Conservation (phyloP, 2,113 vertebrate species). For the Rhinichthys klamathensis region DNA sequence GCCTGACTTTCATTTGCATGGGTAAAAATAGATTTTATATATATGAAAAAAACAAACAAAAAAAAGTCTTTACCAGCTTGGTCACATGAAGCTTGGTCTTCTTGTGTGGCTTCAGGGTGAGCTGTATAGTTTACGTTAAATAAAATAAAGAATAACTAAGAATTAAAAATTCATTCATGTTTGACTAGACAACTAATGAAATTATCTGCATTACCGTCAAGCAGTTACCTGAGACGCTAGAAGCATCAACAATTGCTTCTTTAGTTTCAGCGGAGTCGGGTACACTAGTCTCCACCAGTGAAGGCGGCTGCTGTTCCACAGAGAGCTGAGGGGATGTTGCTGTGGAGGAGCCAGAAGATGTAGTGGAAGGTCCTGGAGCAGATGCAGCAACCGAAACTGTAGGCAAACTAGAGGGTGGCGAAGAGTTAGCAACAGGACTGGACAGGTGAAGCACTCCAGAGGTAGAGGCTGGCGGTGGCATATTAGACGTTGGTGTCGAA, state of each 20-base stretch:
- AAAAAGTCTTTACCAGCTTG: slow-evolving; percentile 66
- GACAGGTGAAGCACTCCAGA: slow-evolving; percentile 48
- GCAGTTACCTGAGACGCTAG: slow-evolving; percentile 65
- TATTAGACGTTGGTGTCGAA: slow-evolving; percentile 53
- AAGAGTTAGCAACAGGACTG: slow-evolving; percentile 57
- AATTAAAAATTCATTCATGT: not conserved
- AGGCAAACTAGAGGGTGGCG: slow-evolving; percentile 57
- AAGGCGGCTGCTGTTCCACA: slow-evolving; percentile 47
- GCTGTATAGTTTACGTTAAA: slow-evolving; percentile 29
- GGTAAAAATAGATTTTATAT: not conserved
- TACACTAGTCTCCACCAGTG: slow-evolving; percentile 52
- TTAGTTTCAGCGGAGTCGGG: slow-evolving; percentile 42
- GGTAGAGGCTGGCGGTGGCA: slow-evolving; percentile 52
- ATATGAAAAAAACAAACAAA: too few relatives aligned
- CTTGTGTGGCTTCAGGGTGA: slow-evolving; percentile 65
- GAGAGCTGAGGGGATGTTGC: slow-evolving; percentile 50
- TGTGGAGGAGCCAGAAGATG: slow-evolving; percentile 48
- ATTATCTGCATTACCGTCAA: not conserved
- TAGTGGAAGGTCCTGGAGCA: slow-evolving; percentile 56
- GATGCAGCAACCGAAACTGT: slow-evolving; percentile 62
- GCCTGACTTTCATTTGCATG: not conserved
- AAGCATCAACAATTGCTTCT: slow-evolving; percentile 57
- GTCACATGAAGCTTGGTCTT: slow-evolving; percentile 67
- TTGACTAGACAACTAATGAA: not conserved
- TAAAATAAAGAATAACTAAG: not conserved